Evolutionary conservation across 1,140 invertebrate genomes (phyloP).

Genomic region (Diprion similis): DNA sequence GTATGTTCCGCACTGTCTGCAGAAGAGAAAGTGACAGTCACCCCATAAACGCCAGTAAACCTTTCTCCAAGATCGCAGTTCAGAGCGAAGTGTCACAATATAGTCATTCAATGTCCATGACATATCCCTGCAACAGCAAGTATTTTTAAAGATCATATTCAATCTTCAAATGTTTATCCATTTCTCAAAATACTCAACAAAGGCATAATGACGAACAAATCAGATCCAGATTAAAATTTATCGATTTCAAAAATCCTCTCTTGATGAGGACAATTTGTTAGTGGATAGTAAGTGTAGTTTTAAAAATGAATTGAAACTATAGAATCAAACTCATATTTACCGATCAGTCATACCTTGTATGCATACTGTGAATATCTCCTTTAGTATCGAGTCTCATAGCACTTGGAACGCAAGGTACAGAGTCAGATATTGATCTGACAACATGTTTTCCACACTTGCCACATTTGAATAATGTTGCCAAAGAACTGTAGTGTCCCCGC

Average conservation of each 20-base stretch:
- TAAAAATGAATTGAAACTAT: conserved; percentile 13
- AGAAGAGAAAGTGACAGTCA: conserved; percentile 82
- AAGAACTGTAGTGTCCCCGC: conserved; percentile 79
- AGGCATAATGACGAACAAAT: conserved; percentile 26
- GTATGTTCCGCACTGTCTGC: conserved; percentile 75
- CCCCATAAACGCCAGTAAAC: conserved; percentile 95
- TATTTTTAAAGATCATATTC: not conserved
- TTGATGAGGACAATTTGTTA: conserved; percentile 8
- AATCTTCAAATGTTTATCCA: not conserved
- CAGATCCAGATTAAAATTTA: not conserved
- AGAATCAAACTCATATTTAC: conserved; percentile 11
- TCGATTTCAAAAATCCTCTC: not conserved
- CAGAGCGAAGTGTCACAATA: conserved; percentile 75
- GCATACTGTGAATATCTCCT: conserved; percentile 73
- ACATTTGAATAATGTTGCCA: conserved; percentile 78
- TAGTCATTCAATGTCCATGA: conserved; percentile 86
- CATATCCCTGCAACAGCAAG: conserved; percentile 66
- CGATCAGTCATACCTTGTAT: conserved; percentile 63
- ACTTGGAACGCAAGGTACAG: conserved; percentile 70
- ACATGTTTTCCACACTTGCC: conserved; percentile 68
- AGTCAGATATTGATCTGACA: conserved; percentile 68
- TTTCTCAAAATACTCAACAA: not conserved
- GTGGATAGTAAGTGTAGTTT: conserved; percentile 16
- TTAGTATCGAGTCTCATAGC: conserved; percentile 74
- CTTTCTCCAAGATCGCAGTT: conserved; percentile 85